A percentile compares a stretch with the other conserved stretches of the same genome.
phyloP scores from a whole-genome alignment of 2,797 vertebrate species.

The Poecilia wingei region DNA sequence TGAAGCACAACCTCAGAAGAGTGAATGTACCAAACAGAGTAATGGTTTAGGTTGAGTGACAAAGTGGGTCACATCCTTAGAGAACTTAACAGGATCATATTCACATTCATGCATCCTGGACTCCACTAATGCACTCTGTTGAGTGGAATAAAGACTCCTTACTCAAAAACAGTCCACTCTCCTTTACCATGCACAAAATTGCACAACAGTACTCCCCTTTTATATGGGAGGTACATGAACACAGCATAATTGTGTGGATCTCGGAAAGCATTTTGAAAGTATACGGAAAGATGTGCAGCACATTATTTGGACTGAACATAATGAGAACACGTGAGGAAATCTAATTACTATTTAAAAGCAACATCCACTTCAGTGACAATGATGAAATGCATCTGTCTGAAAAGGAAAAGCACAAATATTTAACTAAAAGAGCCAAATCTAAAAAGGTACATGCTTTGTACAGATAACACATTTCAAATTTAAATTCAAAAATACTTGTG shows the following conservation, averaged over 20 bases:
- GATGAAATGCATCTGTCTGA: slow-evolving; percentile 52
- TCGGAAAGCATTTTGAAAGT: slow-evolving; percentile 60
- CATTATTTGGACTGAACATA: slow-evolving; percentile 70
- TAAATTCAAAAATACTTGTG: too few species aligned
- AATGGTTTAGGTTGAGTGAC: slow-evolving; percentile 4
- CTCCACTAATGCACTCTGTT: slow-evolving; percentile 27
- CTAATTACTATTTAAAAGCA: slow-evolving; percentile 81
- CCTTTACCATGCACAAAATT: slow-evolving; percentile 28
- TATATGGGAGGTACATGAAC: slow-evolving; percentile 50
- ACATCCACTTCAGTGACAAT: slow-evolving; percentile 67
- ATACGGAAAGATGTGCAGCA: slow-evolving; percentile 59
- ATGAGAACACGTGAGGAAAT: slow-evolving; percentile 69
- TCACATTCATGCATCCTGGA: slow-evolving; percentile 40
- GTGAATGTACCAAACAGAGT: background rate
- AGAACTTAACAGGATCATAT: slow-evolving; percentile 36
- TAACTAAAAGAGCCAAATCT: slow-evolving; percentile 64
- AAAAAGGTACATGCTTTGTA: slow-evolving; percentile 23
- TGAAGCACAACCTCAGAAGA: background rate
- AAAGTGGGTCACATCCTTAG: slow-evolving; percentile 18
- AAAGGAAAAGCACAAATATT: slow-evolving; percentile 72
- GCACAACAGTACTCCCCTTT: slow-evolving; percentile 10
- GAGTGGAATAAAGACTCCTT: slow-evolving; percentile 40
- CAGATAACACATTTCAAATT: background rate
- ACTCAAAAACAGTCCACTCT: slow-evolving; percentile 25
- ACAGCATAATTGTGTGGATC: slow-evolving; percentile 44